Conservation (phyloP, 1,140 invertebrate genomes). For the Callitettix versicolor region DNA sequence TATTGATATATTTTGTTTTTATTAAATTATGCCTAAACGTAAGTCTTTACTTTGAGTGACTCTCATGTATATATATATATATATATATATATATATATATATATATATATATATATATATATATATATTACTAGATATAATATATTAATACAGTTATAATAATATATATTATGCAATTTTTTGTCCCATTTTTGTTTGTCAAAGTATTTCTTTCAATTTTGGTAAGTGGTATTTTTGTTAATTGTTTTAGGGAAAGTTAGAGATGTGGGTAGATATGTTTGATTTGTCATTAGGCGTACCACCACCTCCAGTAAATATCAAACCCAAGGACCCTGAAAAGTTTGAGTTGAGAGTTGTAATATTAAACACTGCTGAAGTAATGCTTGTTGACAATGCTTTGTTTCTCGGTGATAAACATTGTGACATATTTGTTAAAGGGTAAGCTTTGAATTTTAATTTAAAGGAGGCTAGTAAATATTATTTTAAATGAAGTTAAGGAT, state of each 20-base stretch:
- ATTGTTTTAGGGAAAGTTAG: constrained; percentile 64
- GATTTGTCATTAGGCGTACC: constrained; percentile 45
- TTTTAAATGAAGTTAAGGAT: constrained; percentile 1
- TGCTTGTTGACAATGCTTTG: constrained; percentile 62
- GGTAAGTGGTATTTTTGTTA: no score
- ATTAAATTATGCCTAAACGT: no score
- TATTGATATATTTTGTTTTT: no score
- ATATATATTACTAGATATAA: no score
- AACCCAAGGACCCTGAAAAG: constrained; percentile 55
- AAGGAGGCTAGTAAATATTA: constrained; percentile 1
- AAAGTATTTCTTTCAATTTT: no score
- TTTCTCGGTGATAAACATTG: constrained; percentile 69
- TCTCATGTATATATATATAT: no score
- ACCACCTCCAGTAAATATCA: constrained; percentile 63
- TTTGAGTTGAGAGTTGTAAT: constrained; percentile 78
- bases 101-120: no score
- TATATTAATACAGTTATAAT: no score
- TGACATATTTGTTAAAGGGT: constrained; percentile 82
- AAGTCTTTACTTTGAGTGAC: no score
- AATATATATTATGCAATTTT: no score
- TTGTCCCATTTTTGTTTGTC: no score
- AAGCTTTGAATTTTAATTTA: constrained; percentile 25
- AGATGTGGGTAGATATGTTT: constrained; percentile 87
- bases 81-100: no score
- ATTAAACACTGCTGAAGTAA: constrained; percentile 67